Evolutionary conservation across 2,797 vertebrate species (phyloP).

Genomic region (Molothrus ater): DNA sequence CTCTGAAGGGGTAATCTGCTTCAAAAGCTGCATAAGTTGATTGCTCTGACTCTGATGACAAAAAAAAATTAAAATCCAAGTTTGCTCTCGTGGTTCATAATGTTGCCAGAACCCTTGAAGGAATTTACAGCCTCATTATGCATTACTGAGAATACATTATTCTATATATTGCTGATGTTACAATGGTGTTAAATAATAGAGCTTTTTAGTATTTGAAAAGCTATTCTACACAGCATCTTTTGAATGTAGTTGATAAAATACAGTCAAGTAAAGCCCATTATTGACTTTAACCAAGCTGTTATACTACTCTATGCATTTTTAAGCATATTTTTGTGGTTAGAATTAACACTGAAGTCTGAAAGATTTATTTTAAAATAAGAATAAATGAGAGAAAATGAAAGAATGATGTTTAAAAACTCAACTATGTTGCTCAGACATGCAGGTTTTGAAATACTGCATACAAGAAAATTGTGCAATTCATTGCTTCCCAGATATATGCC

Average conservation of each 20-base stretch:
- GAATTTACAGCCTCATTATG: slow-evolving; percentile 71
- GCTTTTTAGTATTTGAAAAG: slow-evolving; percentile 57
- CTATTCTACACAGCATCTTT: slow-evolving; percentile 46
- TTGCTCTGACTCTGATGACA: slow-evolving; percentile 51
- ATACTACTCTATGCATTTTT: slow-evolving; percentile 18
- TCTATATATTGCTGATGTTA: slow-evolving; percentile 59
- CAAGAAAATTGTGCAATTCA: slow-evolving; percentile 44
- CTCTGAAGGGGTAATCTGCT: background rate
- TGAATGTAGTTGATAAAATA: slow-evolving; percentile 56
- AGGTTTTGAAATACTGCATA: background rate
- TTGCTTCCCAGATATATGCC: slow-evolving; percentile 29
- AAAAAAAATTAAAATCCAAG: background rate
- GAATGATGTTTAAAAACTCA: background rate
- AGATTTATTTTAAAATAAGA: background rate
- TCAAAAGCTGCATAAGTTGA: slow-evolving; percentile 42
- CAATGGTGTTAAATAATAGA: slow-evolving; percentile 53
- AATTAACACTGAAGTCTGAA: slow-evolving; percentile 1
- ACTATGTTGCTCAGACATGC: background rate
- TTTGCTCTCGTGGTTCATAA: slow-evolving; percentile 45
- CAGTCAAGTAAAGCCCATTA: slow-evolving; percentile 32
- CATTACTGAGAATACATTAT: slow-evolving; percentile 26
- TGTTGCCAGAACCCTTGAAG: slow-evolving; percentile 59
- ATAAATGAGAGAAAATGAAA: background rate
- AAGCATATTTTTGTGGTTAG: background rate
- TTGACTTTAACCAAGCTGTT: background rate